phyloP scores from a whole-genome alignment of 2,888 invertebrate species.

The Yponomeuta cagnagella region DNA sequence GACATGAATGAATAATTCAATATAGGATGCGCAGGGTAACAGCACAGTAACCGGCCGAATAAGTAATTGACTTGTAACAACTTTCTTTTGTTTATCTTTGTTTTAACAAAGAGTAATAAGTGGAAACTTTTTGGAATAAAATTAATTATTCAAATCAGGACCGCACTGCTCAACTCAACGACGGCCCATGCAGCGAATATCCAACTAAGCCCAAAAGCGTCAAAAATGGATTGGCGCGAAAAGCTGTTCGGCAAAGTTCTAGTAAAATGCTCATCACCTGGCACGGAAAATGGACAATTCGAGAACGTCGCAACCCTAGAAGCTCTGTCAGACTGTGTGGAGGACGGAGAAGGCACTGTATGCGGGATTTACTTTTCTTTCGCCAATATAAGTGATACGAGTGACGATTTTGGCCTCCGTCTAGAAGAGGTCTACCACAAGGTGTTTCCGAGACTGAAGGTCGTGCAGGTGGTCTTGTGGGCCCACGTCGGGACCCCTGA shows the following conservation, averaged over 20 bases:
- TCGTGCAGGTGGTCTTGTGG: slow-evolving; percentile 83
- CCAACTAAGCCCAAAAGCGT: neutral
- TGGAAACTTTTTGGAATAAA: neutral
- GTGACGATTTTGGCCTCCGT: slow-evolving; percentile 81
- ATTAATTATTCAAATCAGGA: neutral
- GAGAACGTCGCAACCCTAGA: slow-evolving; percentile 63
- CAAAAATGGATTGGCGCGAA: slow-evolving; percentile 76
- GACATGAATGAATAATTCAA: slow-evolving; percentile 14
- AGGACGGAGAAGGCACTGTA: slow-evolving; percentile 66
- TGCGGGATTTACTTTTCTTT: slow-evolving; percentile 83
- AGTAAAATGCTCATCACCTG: slow-evolving; percentile 66
- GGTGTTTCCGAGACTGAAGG: slow-evolving; percentile 71
- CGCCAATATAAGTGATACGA: slow-evolving; percentile 80
- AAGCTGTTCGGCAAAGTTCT: slow-evolving; percentile 76
- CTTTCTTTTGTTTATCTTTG: slow-evolving; percentile 8
- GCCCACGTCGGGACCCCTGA: slow-evolving; percentile 74
- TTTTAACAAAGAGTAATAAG: neutral
- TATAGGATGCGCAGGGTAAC: neutral
- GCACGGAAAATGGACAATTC: slow-evolving; percentile 61
- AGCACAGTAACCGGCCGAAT: slow-evolving; percentile 2
- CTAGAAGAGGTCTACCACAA: slow-evolving; percentile 75
- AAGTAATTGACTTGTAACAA: slow-evolving; percentile 9
- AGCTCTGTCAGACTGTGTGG: slow-evolving; percentile 59
- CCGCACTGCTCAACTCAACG: neutral
- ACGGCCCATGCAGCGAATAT: neutral